Base-by-base conservation (phyloP, 2,888 invertebrate genomes). In the Ophioninae sp. region DNA sequence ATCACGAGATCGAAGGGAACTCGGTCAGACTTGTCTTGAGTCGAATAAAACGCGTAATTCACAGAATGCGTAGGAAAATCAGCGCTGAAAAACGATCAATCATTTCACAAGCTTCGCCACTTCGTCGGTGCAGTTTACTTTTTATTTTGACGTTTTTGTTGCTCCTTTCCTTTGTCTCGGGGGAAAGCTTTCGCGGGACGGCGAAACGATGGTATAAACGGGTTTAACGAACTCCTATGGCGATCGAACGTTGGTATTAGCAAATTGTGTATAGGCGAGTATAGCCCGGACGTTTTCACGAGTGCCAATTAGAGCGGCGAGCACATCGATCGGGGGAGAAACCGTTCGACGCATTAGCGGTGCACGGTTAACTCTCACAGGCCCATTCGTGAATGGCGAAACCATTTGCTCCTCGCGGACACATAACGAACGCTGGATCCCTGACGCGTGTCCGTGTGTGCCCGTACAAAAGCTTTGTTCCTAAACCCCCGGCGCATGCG, bases 251-350 rank as follows among this genome's bases (percentile, higher is more conserved):
- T 50, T 50, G 50, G 50, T 50, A 50, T 50, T 50, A 30, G 50
- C 50, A 50, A 50, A 17, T 50, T 50, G 50, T 50, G 39, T 65
- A 41, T 17, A 3, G 5, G 7, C 6, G 23, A 67, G 76, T 67
- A 57, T 56, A 21, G 37, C 17, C 78, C 39, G 64, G 78, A 85
- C 86, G 87, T 90, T 89, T 89, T 88, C 89, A 88, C 89, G 86
- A 89, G 87, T 85, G 87, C 89, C 89, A 89, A 90, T 90, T 90
- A 90, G 88, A 85, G 85, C 85, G 83, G 75, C 87, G 88, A 82
- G 87, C 86, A 13, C 50, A 88, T 89, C 86, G 89, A 90, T 89
- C 87, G 87, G 87, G 81, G 75, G 70, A 86, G 88, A 89, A 89
- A 90, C 88, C 83, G 88, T 88, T 87, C 79, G 85, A 86, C 85